Percentiles rank a stretch among this genome's conserved stretches.
phyloP scores from a whole-genome alignment of 2,113 vertebrate genomes.

The Eclectus roratus region DNA sequence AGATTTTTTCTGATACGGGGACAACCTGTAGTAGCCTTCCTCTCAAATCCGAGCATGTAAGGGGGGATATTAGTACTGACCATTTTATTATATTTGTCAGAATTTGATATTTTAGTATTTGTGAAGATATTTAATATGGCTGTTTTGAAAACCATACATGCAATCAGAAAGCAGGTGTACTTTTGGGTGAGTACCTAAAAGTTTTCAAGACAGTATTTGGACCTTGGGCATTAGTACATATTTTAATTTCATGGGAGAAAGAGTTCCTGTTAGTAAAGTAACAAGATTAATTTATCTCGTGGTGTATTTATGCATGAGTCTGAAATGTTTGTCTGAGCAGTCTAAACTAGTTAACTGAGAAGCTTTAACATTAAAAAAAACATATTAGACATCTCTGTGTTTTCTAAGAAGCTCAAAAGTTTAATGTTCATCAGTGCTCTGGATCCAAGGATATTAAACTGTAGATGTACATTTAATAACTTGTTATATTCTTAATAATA shows the following conservation, averaged over 20 bases:
- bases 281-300: not conserved
- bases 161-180: not conserved
- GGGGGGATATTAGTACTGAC: not conserved
- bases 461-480: not conserved
- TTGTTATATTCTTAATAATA: not conserved
- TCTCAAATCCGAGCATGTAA: not conserved
- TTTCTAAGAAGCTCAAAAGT: not conserved
- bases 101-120: not conserved
- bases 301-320: not conserved
- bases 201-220: not conserved
- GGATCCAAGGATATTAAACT: not conserved
- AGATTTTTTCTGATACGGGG: not conserved
- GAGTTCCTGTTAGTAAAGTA: not conserved
- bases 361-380: not conserved
- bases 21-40: not conserved
- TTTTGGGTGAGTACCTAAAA: not conserved
- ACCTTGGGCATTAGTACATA: rapidly evolving
- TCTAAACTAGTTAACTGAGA: not conserved
- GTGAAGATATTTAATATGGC: not conserved
- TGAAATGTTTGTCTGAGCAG: not conserved
- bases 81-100: not conserved
- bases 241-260: not conserved
- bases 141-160: not conserved
- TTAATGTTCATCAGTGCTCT: not conserved
- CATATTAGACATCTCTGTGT: not conserved